A percentile compares a stretch with the other conserved stretches of the same genome.
These are phyloP conservation scores for Ladona fulva DNA, from an alignment of 1,140 invertebrate species.

Conservation along the genomic window DNA sequence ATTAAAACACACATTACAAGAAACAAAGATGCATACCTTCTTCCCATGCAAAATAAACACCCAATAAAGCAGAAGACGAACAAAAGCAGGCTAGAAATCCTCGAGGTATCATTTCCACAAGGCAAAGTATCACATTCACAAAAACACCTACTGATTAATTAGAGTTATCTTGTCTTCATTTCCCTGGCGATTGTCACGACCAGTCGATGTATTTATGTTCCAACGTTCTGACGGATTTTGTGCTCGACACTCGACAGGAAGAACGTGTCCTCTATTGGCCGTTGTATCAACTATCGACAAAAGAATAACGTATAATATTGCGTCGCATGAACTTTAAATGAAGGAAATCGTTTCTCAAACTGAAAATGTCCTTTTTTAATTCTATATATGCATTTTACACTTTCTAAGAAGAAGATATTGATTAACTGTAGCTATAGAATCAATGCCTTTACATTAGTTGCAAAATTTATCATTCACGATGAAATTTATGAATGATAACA, in stretches of 20 bases:
- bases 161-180: background rate
- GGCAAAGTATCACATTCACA: background rate
- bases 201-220: background rate
- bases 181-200: background rate
- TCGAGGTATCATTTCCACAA: conserved; percentile 5
- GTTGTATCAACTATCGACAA: background rate
- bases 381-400: too few species aligned
- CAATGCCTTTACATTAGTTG: too few species aligned
- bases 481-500: too few species aligned
- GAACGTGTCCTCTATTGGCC: background rate
- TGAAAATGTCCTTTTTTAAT: too few species aligned
- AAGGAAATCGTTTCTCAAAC: too few species aligned
- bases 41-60: background rate
- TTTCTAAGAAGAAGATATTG: too few species aligned
- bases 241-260: background rate
- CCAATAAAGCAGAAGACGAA: background rate
- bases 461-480: too few species aligned
- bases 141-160: background rate
- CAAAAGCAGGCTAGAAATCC: background rate
- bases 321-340: too few species aligned
- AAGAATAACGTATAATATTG: too few species aligned
- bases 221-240: background rate
- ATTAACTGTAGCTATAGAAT: too few species aligned
- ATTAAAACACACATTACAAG: too few species aligned
- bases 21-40: background rate